These are phyloP conservation scores for Drosophila neotestacea DNA, from an alignment of 2,888 invertebrate species.

Conservation along the genomic window DNA sequence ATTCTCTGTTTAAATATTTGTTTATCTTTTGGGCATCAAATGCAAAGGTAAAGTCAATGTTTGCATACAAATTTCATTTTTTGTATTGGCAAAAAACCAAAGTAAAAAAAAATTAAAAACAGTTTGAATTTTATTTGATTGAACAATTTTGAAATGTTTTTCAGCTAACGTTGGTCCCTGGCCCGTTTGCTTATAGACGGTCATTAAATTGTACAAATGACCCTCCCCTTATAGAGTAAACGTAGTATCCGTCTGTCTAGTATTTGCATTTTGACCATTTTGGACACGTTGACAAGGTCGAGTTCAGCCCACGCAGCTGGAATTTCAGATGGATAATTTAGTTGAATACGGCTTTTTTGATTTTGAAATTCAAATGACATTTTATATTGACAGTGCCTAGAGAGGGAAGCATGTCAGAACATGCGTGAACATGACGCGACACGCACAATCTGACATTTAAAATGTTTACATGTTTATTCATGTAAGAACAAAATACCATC, in stretches of 20 bases:
- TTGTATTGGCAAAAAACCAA: slow-evolving; percentile 30
- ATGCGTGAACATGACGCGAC: slow-evolving; percentile 1
- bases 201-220: slow-evolving; percentile 21
- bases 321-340: slow-evolving; percentile 35
- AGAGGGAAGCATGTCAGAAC: slow-evolving; percentile 1
- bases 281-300: slow-evolving; percentile 54
- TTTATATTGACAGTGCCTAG: background rate
- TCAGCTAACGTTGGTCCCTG: slow-evolving; percentile 35
- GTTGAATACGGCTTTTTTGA: background rate
- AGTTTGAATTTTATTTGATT: slow-evolving; percentile 41
- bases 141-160: slow-evolving; percentile 34
- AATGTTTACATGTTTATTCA: too few species aligned
- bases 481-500: too few species aligned
- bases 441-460: background rate
- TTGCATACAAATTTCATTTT: slow-evolving; percentile 26
- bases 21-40: slow-evolving; percentile 51
- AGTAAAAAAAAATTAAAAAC: background rate
- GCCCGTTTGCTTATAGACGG: slow-evolving; percentile 37
- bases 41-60: slow-evolving; percentile 11
- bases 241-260: slow-evolving; percentile 16
- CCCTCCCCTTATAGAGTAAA: background rate
- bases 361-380: slow-evolving; percentile 28
- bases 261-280: slow-evolving; percentile 42
- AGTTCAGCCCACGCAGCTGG: slow-evolving; percentile 23
- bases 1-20: slow-evolving; percentile 18